A percentile compares a stretch with the other conserved stretches of the same genome.
Evolutionary conservation across 2,888 invertebrate species (phyloP).

Genomic region (Bedellia somnulentella): DNA sequence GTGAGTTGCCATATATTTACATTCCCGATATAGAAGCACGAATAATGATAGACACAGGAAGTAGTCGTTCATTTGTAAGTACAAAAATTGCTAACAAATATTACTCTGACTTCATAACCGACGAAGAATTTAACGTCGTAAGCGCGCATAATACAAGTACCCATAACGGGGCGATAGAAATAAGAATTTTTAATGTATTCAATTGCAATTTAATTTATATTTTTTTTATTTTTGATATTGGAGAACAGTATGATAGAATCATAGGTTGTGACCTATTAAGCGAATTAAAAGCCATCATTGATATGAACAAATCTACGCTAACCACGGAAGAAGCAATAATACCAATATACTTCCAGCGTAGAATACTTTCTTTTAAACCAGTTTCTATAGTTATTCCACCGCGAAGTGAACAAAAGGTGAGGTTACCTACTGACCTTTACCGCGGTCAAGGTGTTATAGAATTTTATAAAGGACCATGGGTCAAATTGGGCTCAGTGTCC

Average conservation of each 20-base stretch:
- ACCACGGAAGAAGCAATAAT: not conserved
- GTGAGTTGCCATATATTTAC: conserved; percentile 8
- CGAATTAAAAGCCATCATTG: conserved; percentile 1
- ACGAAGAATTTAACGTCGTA: not conserved
- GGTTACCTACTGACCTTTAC: not conserved
- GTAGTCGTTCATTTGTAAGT: conserved; percentile 9
- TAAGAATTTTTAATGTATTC: conserved; percentile 1
- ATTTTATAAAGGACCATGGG: too few species aligned
- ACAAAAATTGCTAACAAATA: conserved; percentile 8
- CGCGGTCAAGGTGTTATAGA: not conserved
- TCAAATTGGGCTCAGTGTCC: too few species aligned
- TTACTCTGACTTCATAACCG: not conserved
- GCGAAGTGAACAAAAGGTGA: not conserved
- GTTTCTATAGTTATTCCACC: not conserved
- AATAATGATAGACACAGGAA: conserved; percentile 12
- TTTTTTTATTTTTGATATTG: conserved; percentile 7
- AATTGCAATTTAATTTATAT: conserved; percentile 4
- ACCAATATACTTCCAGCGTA: too few species aligned
- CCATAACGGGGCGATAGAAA: not conserved
- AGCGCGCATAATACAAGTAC: not conserved
- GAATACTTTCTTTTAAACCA: not conserved
- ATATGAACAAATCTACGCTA: conserved; percentile 1
- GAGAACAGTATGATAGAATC: conserved; percentile 4
- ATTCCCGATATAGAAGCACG: conserved; percentile 9
- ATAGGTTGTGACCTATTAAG: conserved; percentile 7